Evolutionary conservation across 2,797 vertebrate species (phyloP), one percentile per base, ranked within the genome.

Genomic region (Sebastes paucispinis): DNA sequence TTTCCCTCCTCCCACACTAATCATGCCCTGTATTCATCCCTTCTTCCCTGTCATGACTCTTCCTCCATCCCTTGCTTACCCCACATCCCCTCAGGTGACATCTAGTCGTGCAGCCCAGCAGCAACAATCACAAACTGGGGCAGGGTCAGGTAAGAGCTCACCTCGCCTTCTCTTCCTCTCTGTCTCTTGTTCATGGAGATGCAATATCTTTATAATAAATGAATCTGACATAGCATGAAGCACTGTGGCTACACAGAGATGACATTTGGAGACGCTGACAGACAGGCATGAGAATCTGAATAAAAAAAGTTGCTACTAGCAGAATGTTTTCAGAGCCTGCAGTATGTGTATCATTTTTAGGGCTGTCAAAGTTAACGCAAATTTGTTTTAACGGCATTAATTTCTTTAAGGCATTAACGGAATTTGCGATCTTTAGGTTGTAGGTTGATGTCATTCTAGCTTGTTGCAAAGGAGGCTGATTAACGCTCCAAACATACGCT

Each of bases 101-200:
- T 96, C 96, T 11, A 96, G 94, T 90, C 97, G 97, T 89, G 96
- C 96, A 67, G 96, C 96, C 86, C 96, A 97, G 93, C 96, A 89
- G 92, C 95, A 81, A 73, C 94, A 84, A 89, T 96, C 80, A 95
- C 93, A 93, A 73, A 82, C 73, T 60, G 93, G 92, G 52, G 84
- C 92, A 84, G 94, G 93, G 81, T 85, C 93, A 92, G 94, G 94
- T 95, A 87, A 88, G 84, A 81, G 43, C 18, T 60, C 36, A 36
- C 73, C 34, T 58, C 52, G 29, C 32, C 32, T 25, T 70, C 24
- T 27, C 36, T 50, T 73, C 18, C 16, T 63, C 25, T 59, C n/a
- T 60, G 22, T 80, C 29, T 67, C 54, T 65, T 65, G n/a, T 22
- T 71, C 32, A 9, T 65, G 34, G 47, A 75, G 39, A 75, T 47